Percentiles rank a stretch among this genome's conserved stretches.
These are phyloP conservation scores for Neoascia interrupta DNA, from an alignment of 2,888 invertebrate species.

Conservation along the genomic window DNA sequence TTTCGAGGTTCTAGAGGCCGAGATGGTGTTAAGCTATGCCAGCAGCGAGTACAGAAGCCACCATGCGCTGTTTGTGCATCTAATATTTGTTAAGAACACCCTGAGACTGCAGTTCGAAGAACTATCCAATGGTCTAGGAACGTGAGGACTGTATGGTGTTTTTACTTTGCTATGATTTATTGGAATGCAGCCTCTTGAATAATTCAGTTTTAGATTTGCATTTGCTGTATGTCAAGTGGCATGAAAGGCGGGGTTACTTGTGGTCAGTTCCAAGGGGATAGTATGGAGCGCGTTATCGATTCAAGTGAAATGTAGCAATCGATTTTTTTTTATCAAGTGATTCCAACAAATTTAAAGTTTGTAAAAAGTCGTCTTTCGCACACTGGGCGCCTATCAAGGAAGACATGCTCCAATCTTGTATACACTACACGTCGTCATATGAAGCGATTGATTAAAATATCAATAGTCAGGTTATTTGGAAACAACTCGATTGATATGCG, in stretches of 20 bases:
- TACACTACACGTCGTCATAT: too few species aligned
- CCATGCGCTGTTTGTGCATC: conserved; percentile 41
- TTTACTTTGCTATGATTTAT: conserved; percentile 59
- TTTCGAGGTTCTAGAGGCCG: conserved; percentile 23
- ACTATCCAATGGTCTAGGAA: conserved; percentile 31
- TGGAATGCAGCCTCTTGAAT: conserved; percentile 52
- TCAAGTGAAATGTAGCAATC: too few species aligned
- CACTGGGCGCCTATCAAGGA: too few species aligned
- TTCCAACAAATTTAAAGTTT: too few species aligned
- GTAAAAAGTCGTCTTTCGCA: too few species aligned
- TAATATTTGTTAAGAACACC: conserved; percentile 44
- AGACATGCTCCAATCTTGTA: too few species aligned
- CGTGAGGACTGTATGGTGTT: not conserved
- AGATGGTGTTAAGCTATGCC: too few species aligned
- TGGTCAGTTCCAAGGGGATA: not conserved
- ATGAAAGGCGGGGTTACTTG: conserved; percentile 19
- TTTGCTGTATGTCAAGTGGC: conserved; percentile 53
- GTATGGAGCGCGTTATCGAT: not conserved
- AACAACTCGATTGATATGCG: conserved; percentile 52
- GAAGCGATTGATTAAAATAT: too few species aligned
- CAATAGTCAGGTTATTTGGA: too few species aligned
- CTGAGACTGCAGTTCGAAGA: conserved; percentile 43
- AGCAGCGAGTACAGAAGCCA: not conserved
- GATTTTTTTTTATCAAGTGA: too few species aligned
- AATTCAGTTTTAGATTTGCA: conserved; percentile 58